Evolutionary conservation across 1,140 invertebrate genomes (phyloP).

Genomic region (Zaprionus inermis): DNA sequence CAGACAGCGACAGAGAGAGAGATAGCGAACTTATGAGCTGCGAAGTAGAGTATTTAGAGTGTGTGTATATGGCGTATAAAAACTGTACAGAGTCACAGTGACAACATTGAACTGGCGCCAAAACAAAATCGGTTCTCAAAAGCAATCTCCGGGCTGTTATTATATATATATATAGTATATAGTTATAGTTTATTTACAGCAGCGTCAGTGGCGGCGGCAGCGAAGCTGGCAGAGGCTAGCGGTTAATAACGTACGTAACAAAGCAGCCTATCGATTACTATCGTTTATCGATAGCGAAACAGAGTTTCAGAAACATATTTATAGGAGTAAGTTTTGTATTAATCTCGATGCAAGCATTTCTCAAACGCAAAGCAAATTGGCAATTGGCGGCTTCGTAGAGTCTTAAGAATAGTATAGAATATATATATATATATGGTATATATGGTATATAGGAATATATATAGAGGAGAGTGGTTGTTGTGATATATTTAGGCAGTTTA

Average conservation of each 20-base stretch:
- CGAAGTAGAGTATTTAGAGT: conserved; percentile 5
- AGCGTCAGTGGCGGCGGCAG: conserved; percentile 27
- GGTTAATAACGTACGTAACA: conserved; percentile 21
- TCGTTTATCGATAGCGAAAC: conserved; percentile 22
- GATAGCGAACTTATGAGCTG: conserved; percentile 32
- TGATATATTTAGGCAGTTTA: conserved; percentile 41
- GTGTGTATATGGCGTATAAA: conserved; percentile 10
- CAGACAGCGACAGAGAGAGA: conserved; percentile 1
- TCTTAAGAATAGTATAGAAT: conserved; percentile 19
- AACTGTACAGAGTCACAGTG: conserved; percentile 33
- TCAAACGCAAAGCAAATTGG: conserved; percentile 43
- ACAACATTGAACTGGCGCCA: conserved; percentile 41
- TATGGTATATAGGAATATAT: conserved; percentile 14
- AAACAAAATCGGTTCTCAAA: conserved; percentile 29
- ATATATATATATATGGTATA: conserved; percentile 16
- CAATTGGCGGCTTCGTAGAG: conserved; percentile 30
- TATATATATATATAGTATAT: not conserved
- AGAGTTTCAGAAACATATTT: conserved; percentile 7
- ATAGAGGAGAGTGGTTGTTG: conserved; percentile 24
- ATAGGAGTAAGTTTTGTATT: not conserved
- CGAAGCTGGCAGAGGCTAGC: conserved; percentile 20
- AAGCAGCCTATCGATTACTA: conserved; percentile 29
- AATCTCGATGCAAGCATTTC: conserved; percentile 31
- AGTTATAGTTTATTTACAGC: conserved; percentile 44
- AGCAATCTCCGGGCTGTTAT: conserved; percentile 28